phyloP scores from a whole-genome alignment of 2,888 invertebrate species.

The Ceriagrion tenellum region DNA sequence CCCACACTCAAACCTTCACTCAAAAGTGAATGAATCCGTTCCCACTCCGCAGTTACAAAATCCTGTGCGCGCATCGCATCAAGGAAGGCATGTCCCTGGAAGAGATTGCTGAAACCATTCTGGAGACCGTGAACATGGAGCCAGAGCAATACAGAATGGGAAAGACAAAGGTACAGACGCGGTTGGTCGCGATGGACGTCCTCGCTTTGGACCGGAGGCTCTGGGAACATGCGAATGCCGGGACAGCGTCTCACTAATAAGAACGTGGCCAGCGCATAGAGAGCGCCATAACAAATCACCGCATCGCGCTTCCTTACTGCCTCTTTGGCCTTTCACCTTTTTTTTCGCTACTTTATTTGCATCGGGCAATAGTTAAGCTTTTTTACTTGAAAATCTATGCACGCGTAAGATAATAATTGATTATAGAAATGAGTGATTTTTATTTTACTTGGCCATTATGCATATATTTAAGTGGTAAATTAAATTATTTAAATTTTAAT shows the following conservation, averaged over 20 bases:
- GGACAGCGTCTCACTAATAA: not conserved
- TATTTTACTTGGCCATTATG: not conserved
- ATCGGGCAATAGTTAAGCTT: not conserved
- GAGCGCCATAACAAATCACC: not conserved
- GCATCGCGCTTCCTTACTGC: not conserved
- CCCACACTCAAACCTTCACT: not conserved
- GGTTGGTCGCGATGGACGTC: not conserved
- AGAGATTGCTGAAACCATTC: conserved; percentile 86
- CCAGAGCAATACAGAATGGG: conserved; percentile 96
- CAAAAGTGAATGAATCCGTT: conserved; percentile 39
- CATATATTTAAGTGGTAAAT: not conserved
- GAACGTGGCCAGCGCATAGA: not conserved
- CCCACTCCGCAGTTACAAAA: conserved; percentile 94
- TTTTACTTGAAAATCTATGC: not conserved
- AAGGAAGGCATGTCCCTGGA: conserved; percentile 86
- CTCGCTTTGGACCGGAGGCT: not conserved
- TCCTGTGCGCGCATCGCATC: conserved; percentile 96
- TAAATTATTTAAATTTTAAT: not conserved
- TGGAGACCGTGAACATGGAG: conserved; percentile 91
- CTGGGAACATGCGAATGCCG: not conserved
- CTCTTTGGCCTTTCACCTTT: not conserved
- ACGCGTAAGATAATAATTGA: not conserved
- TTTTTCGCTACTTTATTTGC: not conserved
- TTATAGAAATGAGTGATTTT: not conserved
- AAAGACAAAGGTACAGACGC: conserved; percentile 92